These are phyloP conservation scores for Paramuricea clavata DNA, from an alignment of 92 coral and sea anemone genomes.

Conservation along the genomic window DNA sequence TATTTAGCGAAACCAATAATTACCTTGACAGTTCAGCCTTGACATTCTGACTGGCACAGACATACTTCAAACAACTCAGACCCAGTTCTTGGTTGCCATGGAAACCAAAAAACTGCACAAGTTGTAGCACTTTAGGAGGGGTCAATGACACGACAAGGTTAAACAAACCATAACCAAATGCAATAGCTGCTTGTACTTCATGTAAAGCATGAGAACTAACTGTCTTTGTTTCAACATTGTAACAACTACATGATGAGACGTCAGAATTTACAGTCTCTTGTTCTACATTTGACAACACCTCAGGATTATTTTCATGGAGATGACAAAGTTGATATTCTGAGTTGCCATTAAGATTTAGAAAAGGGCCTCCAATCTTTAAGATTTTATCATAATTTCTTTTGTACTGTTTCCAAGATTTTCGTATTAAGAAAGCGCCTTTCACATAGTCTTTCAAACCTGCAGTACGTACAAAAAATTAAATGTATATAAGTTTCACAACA, in stretches of 20 bases:
- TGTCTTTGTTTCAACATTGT: background rate
- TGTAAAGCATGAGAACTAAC: conserved; percentile 74
- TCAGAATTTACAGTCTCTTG: background rate
- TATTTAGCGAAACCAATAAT: too few species aligned
- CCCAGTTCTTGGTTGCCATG: conserved; percentile 95
- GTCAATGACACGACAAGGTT: conserved; percentile 92
- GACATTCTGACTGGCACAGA: conserved; percentile 96
- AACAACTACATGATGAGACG: background rate
- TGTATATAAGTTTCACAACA: too few species aligned
- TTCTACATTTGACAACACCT: background rate
- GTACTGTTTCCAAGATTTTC: conserved; percentile 96
- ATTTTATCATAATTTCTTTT: conserved; percentile 88
- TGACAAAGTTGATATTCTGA: background rate
- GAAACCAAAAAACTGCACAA: conserved; percentile 90
- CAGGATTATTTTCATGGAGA: background rate
- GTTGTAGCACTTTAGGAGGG: conserved; percentile 91
- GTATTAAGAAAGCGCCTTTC: conserved; percentile 92
- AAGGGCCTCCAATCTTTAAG: conserved; percentile 86
- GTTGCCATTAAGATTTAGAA: conserved; percentile 61
- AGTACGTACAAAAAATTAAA: too few species aligned
- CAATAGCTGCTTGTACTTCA: conserved; percentile 92
- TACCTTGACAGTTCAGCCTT: conserved; percentile 99
- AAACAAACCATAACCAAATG: conserved; percentile 96
- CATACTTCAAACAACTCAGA: conserved; percentile 84
- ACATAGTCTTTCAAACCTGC: conserved; percentile 97